phyloP scores from a whole-genome alignment of 1,140 invertebrate genomes.

The Chironomus striatipennis region DNA sequence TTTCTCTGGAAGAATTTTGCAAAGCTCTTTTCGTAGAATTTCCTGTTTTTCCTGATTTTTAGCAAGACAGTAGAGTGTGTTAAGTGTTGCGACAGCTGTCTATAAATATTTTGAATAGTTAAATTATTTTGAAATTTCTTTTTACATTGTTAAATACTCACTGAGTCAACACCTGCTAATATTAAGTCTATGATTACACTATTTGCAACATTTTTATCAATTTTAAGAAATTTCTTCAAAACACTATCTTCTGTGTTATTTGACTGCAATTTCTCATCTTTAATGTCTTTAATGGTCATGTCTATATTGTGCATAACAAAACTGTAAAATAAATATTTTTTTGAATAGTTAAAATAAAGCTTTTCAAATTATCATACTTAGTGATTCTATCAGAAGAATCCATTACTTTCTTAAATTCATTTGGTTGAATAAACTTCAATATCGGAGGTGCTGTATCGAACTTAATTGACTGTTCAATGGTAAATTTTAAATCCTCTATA shows the following conservation, averaged over 20 bases:
- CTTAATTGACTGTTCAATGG: background rate
- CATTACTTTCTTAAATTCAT: too few relatives aligned
- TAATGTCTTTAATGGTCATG: too few relatives aligned
- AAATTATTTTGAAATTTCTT: too few relatives aligned
- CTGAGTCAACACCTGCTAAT: background rate
- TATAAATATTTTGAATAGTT: background rate
- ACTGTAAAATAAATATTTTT: too few relatives aligned
- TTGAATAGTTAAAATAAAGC: too few relatives aligned
- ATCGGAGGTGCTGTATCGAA: conserved; percentile 40
- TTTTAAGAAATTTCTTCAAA: background rate
- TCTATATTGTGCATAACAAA: background rate
- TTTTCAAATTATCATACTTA: too few relatives aligned
- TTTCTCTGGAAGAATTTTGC: conserved; percentile 43
- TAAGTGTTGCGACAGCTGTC: background rate
- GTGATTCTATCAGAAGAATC: too few relatives aligned
- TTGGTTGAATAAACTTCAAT: too few relatives aligned
- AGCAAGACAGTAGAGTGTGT: too few relatives aligned
- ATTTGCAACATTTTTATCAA: background rate
- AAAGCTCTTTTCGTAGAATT: conserved; percentile 56
- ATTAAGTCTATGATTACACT: background rate
- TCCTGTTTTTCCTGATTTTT: too few relatives aligned
- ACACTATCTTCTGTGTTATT: conserved; percentile 5
- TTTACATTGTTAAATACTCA: too few relatives aligned
- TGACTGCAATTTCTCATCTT: conserved; percentile 30
- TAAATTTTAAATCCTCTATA: background rate